Percentiles rank a stretch among this genome's conserved stretches.
Evolutionary conservation across 2,797 vertebrate genomes (phyloP).

Genomic region (Chiroxiphia lanceolata): DNA sequence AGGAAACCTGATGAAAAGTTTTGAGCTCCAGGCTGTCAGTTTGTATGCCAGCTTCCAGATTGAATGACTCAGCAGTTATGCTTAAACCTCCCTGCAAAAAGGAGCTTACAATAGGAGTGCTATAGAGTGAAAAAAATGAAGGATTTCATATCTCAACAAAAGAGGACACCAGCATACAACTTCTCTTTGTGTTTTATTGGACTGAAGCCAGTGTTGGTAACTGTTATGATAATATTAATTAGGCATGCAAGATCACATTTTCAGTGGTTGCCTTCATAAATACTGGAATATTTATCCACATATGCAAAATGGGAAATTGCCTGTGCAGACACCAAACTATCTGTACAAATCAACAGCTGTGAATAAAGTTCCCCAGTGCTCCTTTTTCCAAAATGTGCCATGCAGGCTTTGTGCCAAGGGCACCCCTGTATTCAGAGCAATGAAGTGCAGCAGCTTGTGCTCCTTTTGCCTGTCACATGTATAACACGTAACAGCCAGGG

Average conservation of each 20-base stretch:
- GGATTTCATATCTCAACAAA: conserved; percentile 39
- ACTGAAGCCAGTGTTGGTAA: conserved; percentile 5
- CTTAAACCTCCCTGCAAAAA: conserved; percentile 20
- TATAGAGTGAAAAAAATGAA: conserved; percentile 43
- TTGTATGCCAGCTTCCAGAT: conserved; percentile 28
- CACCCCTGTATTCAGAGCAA: not conserved
- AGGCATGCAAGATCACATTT: conserved; percentile 55
- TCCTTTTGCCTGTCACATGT: not conserved
- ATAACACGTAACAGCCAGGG: not conserved
- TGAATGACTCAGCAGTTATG: conserved; percentile 38
- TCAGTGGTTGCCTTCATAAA: conserved; percentile 43
- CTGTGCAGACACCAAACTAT: not conserved
- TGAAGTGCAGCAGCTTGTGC: not conserved
- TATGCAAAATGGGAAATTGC: conserved; percentile 20
- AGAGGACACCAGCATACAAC: conserved; percentile 47
- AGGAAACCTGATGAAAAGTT: conserved; percentile 46
- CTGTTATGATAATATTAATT: conserved; percentile 59
- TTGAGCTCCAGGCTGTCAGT: conserved; percentile 22
- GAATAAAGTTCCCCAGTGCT: not conserved
- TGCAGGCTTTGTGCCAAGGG: not conserved
- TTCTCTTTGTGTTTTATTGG: conserved; percentile 54
- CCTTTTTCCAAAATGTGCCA: not conserved
- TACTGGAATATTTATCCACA: not conserved
- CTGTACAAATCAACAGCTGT: not conserved
- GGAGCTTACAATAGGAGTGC: conserved; percentile 35